Percentiles rank a stretch among this genome's conserved stretches.
Evolutionary conservation across 92 coral and sea anemone species (phyloP).

Genomic region (Porites lobata): DNA sequence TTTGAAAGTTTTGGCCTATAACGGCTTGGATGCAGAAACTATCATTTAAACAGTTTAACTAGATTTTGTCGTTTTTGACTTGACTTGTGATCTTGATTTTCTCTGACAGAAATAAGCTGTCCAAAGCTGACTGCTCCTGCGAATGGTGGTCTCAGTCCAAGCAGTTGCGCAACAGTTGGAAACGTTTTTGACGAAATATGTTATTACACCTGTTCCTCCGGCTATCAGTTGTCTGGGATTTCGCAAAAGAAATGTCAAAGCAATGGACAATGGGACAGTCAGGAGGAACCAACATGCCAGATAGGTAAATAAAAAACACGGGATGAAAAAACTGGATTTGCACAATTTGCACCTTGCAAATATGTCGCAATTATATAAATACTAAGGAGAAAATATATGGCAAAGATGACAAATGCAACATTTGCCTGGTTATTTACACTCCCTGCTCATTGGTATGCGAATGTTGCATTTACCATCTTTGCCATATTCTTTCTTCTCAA

Average conservation of each 20-base stretch:
- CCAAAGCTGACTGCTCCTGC: constrained; percentile 73
- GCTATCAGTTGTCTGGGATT: constrained; percentile 69
- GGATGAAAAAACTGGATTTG: too few relatives aligned
- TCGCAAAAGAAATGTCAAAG: constrained; percentile 73
- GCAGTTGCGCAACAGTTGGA: constrained; percentile 70
- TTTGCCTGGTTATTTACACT: too few relatives aligned
- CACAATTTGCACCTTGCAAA: too few relatives aligned
- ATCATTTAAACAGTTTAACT: too few relatives aligned
- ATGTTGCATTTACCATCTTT: too few relatives aligned
- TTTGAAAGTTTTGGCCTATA: too few relatives aligned
- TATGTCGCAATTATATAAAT: too few relatives aligned
- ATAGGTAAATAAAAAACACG: constrained; percentile 36
- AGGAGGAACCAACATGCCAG: constrained; percentile 66
- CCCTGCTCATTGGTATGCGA: too few relatives aligned
- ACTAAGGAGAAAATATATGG: too few relatives aligned
- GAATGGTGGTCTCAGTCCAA: constrained; percentile 78
- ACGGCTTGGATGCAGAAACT: too few relatives aligned
- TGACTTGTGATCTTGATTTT: background rate
- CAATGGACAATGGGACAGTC: constrained; percentile 74
- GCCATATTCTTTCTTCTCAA: too few relatives aligned
- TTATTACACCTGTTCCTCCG: constrained; percentile 70
- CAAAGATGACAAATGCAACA: too few relatives aligned
- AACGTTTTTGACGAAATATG: constrained; percentile 69
- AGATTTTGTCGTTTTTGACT: background rate
- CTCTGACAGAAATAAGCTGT: constrained; percentile 71